A percentile compares a stretch with the other conserved stretches of the same genome.
phyloP scores from a whole-genome alignment of 2,888 invertebrate genomes.

The Lordiphosa fenestrarum region DNA sequence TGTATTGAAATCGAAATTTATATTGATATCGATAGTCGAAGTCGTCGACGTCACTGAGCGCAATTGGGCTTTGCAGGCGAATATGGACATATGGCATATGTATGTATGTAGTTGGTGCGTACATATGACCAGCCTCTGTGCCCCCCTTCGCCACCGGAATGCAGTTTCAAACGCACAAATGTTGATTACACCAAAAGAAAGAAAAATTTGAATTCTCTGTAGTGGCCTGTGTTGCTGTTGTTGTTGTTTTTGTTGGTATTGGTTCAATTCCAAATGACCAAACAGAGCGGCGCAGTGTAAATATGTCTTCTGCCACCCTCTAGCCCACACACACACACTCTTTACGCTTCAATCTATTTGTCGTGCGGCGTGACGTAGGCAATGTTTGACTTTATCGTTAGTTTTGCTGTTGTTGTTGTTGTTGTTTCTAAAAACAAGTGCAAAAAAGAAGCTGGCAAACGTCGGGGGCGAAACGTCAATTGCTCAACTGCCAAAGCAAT shows the following conservation, averaged over 20 bases:
- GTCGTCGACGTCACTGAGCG: no score
- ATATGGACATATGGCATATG: slow-evolving; percentile 7
- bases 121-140: slow-evolving; percentile 52
- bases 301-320: slow-evolving; percentile 21
- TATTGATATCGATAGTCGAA: no score
- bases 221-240: no score
- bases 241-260: slow-evolving; percentile 45
- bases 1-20: no score
- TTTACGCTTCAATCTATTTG: no score
- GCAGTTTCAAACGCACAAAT: slow-evolving; percentile 67
- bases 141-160: slow-evolving; percentile 34
- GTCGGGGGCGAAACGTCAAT: background rate
- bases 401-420: no score
- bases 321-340: no score
- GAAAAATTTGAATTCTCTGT: slow-evolving; percentile 36
- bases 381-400: no score
- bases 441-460: background rate
- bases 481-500: no score
- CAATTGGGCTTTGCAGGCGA: slow-evolving; percentile 66
- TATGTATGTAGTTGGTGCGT: slow-evolving; percentile 21
- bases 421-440: no score
- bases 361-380: no score
- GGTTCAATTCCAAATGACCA: slow-evolving; percentile 55
- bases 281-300: slow-evolving; percentile 55
- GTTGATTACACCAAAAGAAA: slow-evolving; percentile 64